Evolutionary conservation across 2,888 invertebrate species (phyloP).

Genomic region (Drosophila mimetica): DNA sequence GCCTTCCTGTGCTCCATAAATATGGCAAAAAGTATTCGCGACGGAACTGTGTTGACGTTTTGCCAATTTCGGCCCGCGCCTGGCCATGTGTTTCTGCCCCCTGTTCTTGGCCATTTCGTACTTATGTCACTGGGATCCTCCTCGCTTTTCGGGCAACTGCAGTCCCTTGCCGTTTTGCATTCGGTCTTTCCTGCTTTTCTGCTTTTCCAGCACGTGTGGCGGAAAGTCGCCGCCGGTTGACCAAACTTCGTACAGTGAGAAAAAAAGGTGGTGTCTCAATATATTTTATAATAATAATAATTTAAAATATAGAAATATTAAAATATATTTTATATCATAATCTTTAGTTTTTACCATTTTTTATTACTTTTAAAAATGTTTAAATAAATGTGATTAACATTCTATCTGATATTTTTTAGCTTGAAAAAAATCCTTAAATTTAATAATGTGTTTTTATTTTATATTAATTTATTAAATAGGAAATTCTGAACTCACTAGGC

Average conservation of each 20-base stretch:
- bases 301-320: background rate
- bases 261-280: too few relatives aligned
- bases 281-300: too few relatives aligned
- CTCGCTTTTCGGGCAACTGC: slow-evolving; percentile 11
- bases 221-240: slow-evolving; percentile 21
- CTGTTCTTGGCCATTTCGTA: slow-evolving; percentile 10
- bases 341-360: too few relatives aligned
- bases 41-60: slow-evolving; percentile 38
- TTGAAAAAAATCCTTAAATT: too few relatives aligned
- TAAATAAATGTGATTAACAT: too few relatives aligned
- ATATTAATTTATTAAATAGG: too few relatives aligned
- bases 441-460: too few relatives aligned
- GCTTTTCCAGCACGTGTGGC: slow-evolving; percentile 48
- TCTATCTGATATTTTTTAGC: too few relatives aligned
- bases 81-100: background rate
- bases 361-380: too few relatives aligned
- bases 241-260: background rate
- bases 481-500: too few relatives aligned
- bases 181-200: slow-evolving; percentile 27
- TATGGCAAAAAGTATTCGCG: slow-evolving; percentile 49
- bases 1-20: slow-evolving; percentile 44
- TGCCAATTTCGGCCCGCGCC: slow-evolving; percentile 33
- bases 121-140: slow-evolving; percentile 17
- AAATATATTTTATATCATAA: too few relatives aligned
- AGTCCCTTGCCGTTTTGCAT: slow-evolving; percentile 40